A percentile compares a stretch with the other conserved stretches of the same genome.
phyloP scores from a whole-genome alignment of 2,888 invertebrate species.

The Oscheius sp. region DNA sequence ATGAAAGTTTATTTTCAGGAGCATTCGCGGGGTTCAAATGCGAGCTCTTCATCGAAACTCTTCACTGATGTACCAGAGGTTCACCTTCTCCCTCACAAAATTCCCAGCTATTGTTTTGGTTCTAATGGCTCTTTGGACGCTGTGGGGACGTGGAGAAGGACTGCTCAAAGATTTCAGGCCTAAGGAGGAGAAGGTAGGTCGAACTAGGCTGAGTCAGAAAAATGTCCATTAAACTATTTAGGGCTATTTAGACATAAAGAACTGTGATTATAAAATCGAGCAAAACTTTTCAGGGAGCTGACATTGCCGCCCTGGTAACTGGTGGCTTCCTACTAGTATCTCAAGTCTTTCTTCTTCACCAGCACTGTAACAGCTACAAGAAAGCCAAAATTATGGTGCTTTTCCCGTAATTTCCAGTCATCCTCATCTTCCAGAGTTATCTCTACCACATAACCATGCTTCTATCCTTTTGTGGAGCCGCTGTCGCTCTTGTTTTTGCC shows the following conservation, averaged over 20 bases:
- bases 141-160: slow-evolving; percentile 39
- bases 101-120: slow-evolving; percentile 36
- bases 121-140: slow-evolving; percentile 27
- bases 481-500: slow-evolving; percentile 28
- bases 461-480: slow-evolving; percentile 23
- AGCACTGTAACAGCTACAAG: slow-evolving; percentile 36
- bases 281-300: slow-evolving; percentile 20
- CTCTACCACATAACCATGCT: slow-evolving; percentile 34
- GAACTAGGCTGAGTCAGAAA: background rate
- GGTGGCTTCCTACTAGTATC: slow-evolving; percentile 29
- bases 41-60: slow-evolving; percentile 32
- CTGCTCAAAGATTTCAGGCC: background rate
- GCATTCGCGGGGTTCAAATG: slow-evolving; percentile 16
- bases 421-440: slow-evolving; percentile 13
- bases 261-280: no score
- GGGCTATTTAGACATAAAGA: no score
- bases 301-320: slow-evolving; percentile 28
- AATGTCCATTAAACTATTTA: background rate
- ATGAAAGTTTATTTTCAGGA: slow-evolving; percentile 14
- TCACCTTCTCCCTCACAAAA: slow-evolving; percentile 31
- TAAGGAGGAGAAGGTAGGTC: background rate
- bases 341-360: slow-evolving; percentile 32
- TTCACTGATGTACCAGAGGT: slow-evolving; percentile 34
- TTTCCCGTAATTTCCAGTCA: background rate
- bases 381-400: slow-evolving; percentile 37